phyloP scores from a whole-genome alignment of 2,888 invertebrate species.

The Pasiphila rectangulata region DNA sequence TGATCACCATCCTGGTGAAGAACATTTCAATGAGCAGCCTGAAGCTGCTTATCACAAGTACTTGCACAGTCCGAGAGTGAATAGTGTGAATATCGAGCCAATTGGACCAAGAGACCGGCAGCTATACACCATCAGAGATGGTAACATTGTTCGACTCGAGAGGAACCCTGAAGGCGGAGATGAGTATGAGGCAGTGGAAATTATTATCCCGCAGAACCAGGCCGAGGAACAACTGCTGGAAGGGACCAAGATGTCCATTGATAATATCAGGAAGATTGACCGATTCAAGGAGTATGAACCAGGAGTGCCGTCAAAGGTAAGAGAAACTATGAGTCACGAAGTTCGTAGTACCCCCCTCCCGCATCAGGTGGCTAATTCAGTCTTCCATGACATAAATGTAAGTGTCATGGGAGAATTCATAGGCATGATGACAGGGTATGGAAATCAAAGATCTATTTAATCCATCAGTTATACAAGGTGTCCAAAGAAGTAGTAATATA shows the following conservation, averaged over 20 bases:
- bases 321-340: too few relatives aligned
- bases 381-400: too few relatives aligned
- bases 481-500: too few relatives aligned
- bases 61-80: neutral
- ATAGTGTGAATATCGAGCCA: neutral
- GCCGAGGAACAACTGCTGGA: conserved; percentile 64
- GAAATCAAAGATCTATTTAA: too few relatives aligned
- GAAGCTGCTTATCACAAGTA: neutral
- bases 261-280: conserved; percentile 77
- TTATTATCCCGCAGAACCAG: conserved; percentile 58
- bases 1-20: conserved; percentile 11
- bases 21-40: conserved; percentile 23
- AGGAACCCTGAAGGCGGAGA: conserved; percentile 33
- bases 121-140: conserved; percentile 76
- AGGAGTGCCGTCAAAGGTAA: conserved; percentile 76
- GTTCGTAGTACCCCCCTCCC: too few relatives aligned
- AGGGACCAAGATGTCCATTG: conserved; percentile 72
- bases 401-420: too few relatives aligned
- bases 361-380: too few relatives aligned
- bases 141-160: conserved; percentile 71
- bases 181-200: conserved; percentile 58
- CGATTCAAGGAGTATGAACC: conserved; percentile 77
- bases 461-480: too few relatives aligned
- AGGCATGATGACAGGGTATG: too few relatives aligned
- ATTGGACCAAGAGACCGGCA: conserved; percentile 60